Evolutionary conservation across 2,888 invertebrate species (phyloP).

Genomic region (Drosophila kanekoi): DNA sequence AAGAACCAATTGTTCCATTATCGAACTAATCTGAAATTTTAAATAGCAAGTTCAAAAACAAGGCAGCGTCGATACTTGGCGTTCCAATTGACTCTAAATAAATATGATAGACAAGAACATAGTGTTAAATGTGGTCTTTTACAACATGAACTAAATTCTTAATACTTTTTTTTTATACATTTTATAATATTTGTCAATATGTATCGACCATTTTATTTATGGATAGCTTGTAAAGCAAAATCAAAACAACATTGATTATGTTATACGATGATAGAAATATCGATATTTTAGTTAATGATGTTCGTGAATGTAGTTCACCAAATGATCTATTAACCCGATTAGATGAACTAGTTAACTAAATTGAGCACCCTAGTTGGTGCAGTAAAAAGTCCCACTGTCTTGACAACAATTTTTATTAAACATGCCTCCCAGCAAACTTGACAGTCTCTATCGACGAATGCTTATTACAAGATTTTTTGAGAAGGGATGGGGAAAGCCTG

Average conservation of each 20-base stretch:
- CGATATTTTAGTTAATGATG: conserved; percentile 15
- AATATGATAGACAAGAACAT: neutral
- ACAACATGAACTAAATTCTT: too few species aligned
- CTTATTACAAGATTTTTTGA: conserved; percentile 96
- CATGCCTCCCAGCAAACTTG: conserved; percentile 89
- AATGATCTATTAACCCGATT: conserved; percentile 6
- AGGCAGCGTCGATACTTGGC: neutral
- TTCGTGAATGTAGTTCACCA: conserved; percentile 19
- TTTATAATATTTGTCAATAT: too few species aligned
- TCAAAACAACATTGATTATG: too few species aligned
- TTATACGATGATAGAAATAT: neutral
- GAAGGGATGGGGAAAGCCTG: conserved; percentile 98
- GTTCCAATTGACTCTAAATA: too few species aligned
- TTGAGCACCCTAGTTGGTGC: conserved; percentile 21
- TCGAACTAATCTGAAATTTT: conserved; percentile 5
- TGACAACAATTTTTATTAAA: conserved; percentile 36
- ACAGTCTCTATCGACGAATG: conserved; percentile 93
- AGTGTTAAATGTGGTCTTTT: neutral
- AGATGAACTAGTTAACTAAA: conserved; percentile 32
- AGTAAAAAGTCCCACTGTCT: conserved; percentile 19
- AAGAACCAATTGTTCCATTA: neutral
- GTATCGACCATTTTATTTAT: too few species aligned
- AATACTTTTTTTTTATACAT: too few species aligned
- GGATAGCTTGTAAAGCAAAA: too few species aligned
- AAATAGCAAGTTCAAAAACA: neutral